Conservation (phyloP, 2,888 invertebrate species). For the Caenorhabditis panamensis region DNA sequence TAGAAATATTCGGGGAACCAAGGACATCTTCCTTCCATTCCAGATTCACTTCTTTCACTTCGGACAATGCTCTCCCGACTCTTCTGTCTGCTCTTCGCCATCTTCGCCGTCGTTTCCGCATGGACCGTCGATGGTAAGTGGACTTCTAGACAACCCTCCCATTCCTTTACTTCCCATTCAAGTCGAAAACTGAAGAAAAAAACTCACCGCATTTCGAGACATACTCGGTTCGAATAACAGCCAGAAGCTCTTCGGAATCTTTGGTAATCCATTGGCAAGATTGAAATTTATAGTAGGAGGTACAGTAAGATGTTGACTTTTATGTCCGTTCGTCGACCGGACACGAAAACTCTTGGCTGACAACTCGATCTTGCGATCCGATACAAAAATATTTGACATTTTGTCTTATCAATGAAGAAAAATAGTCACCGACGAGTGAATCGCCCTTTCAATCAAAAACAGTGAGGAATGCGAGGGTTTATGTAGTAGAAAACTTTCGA, state of each 20-base stretch:
- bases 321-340: slow-evolving; percentile 45
- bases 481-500: slow-evolving; percentile 12
- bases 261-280: slow-evolving; percentile 48
- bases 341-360: slow-evolving; percentile 63
- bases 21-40: slow-evolving; percentile 11
- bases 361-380: slow-evolving; percentile 57
- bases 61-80: slow-evolving; percentile 31
- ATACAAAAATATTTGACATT: slow-evolving; percentile 61
- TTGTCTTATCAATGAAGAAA: not conserved
- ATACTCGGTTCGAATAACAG: slow-evolving; percentile 51
- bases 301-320: slow-evolving; percentile 48
- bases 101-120: slow-evolving; percentile 37
- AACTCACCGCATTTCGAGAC: slow-evolving; percentile 56
- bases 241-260: slow-evolving; percentile 52
- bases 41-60: slow-evolving; percentile 20
- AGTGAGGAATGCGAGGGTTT: slow-evolving; percentile 1
- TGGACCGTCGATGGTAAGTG: slow-evolving; percentile 60
- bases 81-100: slow-evolving; percentile 23
- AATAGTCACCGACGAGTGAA: slow-evolving; percentile 11
- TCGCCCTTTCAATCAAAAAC: slow-evolving; percentile 21
- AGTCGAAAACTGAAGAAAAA: not conserved
- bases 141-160: not conserved
- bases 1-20: slow-evolving; percentile 19
- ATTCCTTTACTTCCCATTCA: not conserved
- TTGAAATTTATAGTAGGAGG: slow-evolving; percentile 52